Conservation (phyloP, 2,888 invertebrate species). For the Drosophila macrospina region DNA sequence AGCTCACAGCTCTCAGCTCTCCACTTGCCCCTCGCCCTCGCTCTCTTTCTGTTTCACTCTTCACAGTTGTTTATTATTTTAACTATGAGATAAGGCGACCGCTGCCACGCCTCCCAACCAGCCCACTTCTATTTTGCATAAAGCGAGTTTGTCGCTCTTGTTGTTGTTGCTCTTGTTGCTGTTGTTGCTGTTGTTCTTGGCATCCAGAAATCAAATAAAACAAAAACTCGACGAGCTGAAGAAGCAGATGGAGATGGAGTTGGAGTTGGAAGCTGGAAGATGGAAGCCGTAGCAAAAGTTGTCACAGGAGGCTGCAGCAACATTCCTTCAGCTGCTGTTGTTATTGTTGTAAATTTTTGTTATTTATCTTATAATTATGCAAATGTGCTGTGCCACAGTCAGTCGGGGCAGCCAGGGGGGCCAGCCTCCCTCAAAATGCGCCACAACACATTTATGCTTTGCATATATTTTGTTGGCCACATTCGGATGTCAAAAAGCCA, state of each 20-base stretch:
- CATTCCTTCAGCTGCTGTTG: slow-evolving; percentile 30
- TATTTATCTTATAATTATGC: slow-evolving; percentile 80
- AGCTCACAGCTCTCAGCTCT: slow-evolving; percentile 7
- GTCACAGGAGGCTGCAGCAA: slow-evolving; percentile 37
- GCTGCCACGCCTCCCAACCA: slow-evolving; percentile 42
- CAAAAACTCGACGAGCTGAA: slow-evolving; percentile 32
- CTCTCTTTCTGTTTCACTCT: too few relatives aligned
- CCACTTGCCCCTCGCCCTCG: too few relatives aligned
- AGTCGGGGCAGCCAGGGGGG: not conserved
- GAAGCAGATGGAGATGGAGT: not conserved
- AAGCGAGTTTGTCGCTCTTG: slow-evolving; percentile 21
- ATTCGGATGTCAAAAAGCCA: slow-evolving; percentile 27
- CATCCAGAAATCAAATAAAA: slow-evolving; percentile 70
- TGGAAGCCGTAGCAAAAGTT: slow-evolving; percentile 6
- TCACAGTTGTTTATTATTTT: slow-evolving; percentile 57
- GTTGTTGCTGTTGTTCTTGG: slow-evolving; percentile 28
- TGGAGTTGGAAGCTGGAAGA: not conserved
- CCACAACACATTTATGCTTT: slow-evolving; percentile 27
- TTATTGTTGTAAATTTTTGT: slow-evolving; percentile 74
- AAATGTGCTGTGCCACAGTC: slow-evolving; percentile 50
- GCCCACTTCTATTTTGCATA: slow-evolving; percentile 63
- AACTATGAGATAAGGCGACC: slow-evolving; percentile 54
- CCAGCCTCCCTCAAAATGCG: slow-evolving; percentile 26
- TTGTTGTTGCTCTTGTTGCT: slow-evolving; percentile 27
- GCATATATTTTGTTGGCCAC: slow-evolving; percentile 48